A percentile compares a stretch with the other conserved stretches of the same genome.
Conservation (phyloP, 2,797 vertebrate genomes). For the Cetoscarus ocellatus region DNA sequence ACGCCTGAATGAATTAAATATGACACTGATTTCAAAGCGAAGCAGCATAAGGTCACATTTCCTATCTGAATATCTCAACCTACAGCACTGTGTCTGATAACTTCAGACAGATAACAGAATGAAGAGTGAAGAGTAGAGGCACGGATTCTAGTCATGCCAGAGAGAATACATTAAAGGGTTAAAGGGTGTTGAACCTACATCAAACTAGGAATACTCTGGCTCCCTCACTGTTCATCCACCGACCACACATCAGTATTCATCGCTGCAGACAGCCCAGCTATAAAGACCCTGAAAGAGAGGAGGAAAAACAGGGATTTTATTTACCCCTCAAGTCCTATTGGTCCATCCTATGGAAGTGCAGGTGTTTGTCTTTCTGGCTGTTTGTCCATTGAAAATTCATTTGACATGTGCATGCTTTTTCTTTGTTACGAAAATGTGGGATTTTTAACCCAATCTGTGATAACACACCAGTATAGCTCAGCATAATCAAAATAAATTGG, state of each 20-base stretch:
- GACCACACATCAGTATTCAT: slow-evolving; percentile 36
- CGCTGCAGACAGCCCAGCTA: slow-evolving; percentile 5
- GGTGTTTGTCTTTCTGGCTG: too few relatives aligned
- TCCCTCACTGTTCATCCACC: slow-evolving; percentile 13
- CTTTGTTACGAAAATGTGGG: too few relatives aligned
- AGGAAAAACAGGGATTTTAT: slow-evolving; percentile 13
- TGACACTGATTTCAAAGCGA: not conserved
- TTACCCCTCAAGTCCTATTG: not conserved
- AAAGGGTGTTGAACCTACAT: slow-evolving; percentile 41
- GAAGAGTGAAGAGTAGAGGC: slow-evolving; percentile 1
- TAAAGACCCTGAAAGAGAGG: slow-evolving; percentile 17
- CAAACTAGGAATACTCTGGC: slow-evolving; percentile 22
- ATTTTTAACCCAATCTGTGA: too few relatives aligned
- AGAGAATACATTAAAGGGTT: not conserved
- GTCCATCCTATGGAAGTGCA: too few relatives aligned
- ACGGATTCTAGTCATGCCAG: not conserved
- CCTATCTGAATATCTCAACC: not conserved
- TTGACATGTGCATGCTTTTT: too few relatives aligned
- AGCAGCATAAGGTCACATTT: not conserved
- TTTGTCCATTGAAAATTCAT: too few relatives aligned
- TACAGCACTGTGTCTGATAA: not conserved
- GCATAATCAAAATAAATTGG: too few relatives aligned
- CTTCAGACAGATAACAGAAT: not conserved
- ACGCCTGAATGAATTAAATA: not conserved
- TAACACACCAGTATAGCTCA: too few relatives aligned